Percentiles rank a stretch among this genome's conserved stretches.
phyloP scores from a whole-genome alignment of 2,797 vertebrate species.

The Cyclopterus lumpus region DNA sequence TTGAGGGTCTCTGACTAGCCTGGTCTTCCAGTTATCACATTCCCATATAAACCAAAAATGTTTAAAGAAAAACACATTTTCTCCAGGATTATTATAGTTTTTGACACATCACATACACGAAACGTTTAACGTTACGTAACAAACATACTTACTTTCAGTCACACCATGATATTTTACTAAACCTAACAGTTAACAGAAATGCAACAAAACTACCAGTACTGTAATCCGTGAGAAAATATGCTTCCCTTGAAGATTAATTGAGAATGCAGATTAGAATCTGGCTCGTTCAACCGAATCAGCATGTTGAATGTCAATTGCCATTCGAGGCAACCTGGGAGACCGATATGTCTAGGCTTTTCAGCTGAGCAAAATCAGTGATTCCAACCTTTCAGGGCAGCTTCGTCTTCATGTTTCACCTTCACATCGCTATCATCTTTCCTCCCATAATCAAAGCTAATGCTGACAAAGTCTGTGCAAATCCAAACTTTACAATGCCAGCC shows the following conservation, averaged over 20 bases:
- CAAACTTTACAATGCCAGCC: neutral
- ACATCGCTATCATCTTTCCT: neutral
- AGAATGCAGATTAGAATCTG: neutral
- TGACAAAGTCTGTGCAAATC: slow-evolving; percentile 1
- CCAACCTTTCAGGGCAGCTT: neutral
- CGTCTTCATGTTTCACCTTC: neutral
- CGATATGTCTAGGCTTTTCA: slow-evolving; percentile 13
- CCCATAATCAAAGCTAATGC: slow-evolving; percentile 6
- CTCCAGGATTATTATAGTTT: no score
- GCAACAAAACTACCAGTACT: neutral
- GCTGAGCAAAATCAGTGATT: neutral
- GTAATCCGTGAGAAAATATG: neutral
- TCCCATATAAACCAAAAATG: no score
- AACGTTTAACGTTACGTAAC: no score
- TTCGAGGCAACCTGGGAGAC: neutral
- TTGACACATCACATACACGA: no score
- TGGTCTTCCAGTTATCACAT: no score
- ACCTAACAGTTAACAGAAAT: no score
- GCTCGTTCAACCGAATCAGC: neutral
- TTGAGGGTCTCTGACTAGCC: neutral
- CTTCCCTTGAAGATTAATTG: no score
- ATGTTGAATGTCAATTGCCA: neutral
- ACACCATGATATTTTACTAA: no score
- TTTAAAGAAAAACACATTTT: no score
- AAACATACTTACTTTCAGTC: no score